These are phyloP conservation scores for Pygocentrus nattereri DNA, from an alignment of 2,797 vertebrate species.

Conservation along the genomic window DNA sequence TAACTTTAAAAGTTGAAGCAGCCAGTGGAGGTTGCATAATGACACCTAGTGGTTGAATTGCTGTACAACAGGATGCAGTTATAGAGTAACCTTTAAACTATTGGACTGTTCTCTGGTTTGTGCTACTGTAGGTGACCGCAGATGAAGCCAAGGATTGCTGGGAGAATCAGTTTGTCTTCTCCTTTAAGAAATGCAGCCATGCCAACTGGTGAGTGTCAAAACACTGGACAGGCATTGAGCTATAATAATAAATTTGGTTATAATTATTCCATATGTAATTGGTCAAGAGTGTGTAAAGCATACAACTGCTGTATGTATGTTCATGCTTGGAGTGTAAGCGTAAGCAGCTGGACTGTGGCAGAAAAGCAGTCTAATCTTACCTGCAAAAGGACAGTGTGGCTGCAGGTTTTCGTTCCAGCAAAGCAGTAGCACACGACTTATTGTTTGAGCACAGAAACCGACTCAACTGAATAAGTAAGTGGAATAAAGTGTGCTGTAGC, in stretches of 20 bases:
- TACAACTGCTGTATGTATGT: background rate
- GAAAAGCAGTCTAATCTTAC: too few species aligned
- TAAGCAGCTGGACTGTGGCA: too few species aligned
- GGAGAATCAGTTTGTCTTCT: constrained; percentile 90
- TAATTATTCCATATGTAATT: background rate
- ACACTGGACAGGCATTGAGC: background rate
- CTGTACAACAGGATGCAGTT: background rate
- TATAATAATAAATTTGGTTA: background rate
- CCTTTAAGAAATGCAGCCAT: constrained; percentile 91
- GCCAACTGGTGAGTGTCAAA: constrained; percentile 85
- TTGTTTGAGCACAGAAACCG: too few species aligned
- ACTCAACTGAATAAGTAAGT: too few species aligned
- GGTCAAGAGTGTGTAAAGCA: background rate
- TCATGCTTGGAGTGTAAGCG: background rate
- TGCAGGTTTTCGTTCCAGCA: too few species aligned
- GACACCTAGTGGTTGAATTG: constrained; percentile 37
- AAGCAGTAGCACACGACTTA: too few species aligned
- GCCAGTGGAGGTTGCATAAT: background rate
- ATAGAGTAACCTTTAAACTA: background rate
- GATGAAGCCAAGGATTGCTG: constrained; percentile 89
- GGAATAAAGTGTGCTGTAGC: too few species aligned
- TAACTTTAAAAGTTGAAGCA: background rate
- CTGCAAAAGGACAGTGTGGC: too few species aligned
- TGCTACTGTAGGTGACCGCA: constrained; percentile 78
- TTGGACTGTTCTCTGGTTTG: background rate